These are phyloP conservation scores for Seira sanloemensis DNA, from an alignment of 2,888 invertebrate species.

Conservation along the genomic window DNA sequence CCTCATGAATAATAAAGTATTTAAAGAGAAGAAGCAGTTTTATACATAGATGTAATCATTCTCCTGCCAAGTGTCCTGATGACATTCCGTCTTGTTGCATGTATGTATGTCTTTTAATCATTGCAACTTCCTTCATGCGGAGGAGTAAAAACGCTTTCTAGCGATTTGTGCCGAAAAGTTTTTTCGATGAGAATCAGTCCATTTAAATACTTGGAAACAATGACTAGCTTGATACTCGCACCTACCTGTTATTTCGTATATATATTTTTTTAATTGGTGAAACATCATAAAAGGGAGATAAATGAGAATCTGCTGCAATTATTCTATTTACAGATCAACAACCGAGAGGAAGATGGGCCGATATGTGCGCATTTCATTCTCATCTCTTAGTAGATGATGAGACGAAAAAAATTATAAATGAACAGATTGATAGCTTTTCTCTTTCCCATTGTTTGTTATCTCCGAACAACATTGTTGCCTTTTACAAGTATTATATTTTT, in stretches of 20 bases:
- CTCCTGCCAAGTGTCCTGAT: no score
- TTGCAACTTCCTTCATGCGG: not conserved
- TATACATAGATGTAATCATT: no score
- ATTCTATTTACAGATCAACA: conserved; percentile 64
- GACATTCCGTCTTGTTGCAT: not conserved
- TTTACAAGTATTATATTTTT: not conserved
- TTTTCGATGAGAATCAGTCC: no score
- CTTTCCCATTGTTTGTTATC: not conserved
- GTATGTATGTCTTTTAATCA: not conserved
- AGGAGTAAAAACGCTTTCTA: not conserved
- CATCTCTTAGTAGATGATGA: not conserved
- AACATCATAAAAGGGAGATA: conserved; percentile 53
- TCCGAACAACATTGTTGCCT: not conserved
- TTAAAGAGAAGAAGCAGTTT: no score
- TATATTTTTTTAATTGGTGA: conserved; percentile 45
- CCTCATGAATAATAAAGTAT: no score
- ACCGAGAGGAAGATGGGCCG: conserved; percentile 27
- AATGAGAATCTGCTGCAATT: conserved; percentile 58
- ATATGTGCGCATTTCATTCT: not conserved
- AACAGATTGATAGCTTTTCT: conserved; percentile 42
- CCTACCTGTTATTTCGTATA: not conserved
- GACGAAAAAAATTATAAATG: conserved; percentile 26
- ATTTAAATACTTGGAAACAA: no score
- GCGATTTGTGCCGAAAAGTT: not conserved
- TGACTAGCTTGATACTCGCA: not conserved